Base-by-base conservation (phyloP, 2,113 vertebrate genomes). In the Neolamprologus hecqui region DNA sequence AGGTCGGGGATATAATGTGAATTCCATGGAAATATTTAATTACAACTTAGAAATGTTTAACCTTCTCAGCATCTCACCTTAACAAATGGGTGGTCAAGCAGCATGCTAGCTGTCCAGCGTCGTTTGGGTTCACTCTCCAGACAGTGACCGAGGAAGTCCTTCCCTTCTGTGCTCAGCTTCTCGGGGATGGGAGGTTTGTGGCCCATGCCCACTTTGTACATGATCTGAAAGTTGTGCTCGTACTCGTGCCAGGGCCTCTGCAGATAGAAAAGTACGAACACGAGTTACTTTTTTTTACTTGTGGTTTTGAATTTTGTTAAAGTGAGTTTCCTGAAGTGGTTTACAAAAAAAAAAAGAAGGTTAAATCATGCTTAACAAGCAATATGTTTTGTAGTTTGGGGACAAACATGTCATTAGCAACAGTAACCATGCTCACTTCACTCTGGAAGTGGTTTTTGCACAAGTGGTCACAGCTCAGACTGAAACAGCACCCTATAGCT, bases 191-290 rank as follows among this genome's bases (percentile, higher is more conserved):
- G 98, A 1, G 99, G 99, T 91, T 99, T 99, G 87, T 99, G 98
- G 60, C 99, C 99, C 99, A 99, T 99, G 10, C 99, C 99, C 89
- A 99, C 99, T 96, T 97, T 98, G 93, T 99, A 99, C 99, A 99
- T 99, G 82, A 99, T 99, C 96, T 99, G 99, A 92, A 99, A 99
- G 96, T 99, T 99, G 96, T 99, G 98, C 90, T 99, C 98, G 3
- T 99, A 99, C 89, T 99, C 99, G 8, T 99, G 98, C 99, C 99
- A 99, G 2, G 99, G 99, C 88, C 99, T 97, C 99, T 99, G 94
- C 77, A 92, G 88, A 23, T 86, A 87, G 37, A 28, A 84, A 79
- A 2, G 1, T 26, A 9, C 51, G 3, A 63, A 65, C 23, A 42
- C 6, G 2, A 70, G 42, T 82, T 4, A 79, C 58, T 33, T 63